phyloP scores from a whole-genome alignment of 2,113 vertebrate species.

The Barnardius zonarius region DNA sequence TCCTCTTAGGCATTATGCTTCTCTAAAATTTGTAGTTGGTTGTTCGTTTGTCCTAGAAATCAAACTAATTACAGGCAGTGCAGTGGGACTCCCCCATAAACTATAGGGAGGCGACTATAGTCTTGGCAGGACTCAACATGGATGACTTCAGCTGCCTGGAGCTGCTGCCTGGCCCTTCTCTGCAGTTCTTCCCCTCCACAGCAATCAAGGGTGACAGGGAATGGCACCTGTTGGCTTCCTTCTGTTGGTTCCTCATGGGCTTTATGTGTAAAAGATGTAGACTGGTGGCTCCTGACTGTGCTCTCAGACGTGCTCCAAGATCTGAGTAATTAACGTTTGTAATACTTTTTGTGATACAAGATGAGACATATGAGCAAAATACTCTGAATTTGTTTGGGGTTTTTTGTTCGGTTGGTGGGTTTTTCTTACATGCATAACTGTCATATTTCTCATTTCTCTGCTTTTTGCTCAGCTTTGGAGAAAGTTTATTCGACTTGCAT shows the following conservation, averaged over 20 bases:
- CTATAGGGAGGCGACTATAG: not conserved
- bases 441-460: not conserved
- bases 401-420: not conserved
- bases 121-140: rapidly evolving
- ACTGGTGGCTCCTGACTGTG: not conserved
- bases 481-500: conserved; percentile 85
- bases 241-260: not conserved
- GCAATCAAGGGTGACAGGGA: not conserved
- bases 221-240: rapidly evolving
- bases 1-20: not conserved
- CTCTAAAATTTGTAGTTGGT: not conserved
- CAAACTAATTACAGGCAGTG: not conserved
- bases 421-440: not conserved
- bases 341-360: not conserved
- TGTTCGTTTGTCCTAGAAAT: not conserved
- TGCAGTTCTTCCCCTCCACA: not conserved
- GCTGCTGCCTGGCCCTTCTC: not conserved
- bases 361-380: not conserved
- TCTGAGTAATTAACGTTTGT: not conserved
- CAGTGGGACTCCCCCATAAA: not conserved
- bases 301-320: not conserved
- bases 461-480: conserved; percentile 83
- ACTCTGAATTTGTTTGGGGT: not conserved
- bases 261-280: not conserved
- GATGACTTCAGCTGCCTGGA: not conserved